Evolutionary conservation across 92 coral and sea anemone genomes (phyloP), one percentile per base, ranked within the genome.

Genomic region (Hydrozoanthus gracilis): DNA sequence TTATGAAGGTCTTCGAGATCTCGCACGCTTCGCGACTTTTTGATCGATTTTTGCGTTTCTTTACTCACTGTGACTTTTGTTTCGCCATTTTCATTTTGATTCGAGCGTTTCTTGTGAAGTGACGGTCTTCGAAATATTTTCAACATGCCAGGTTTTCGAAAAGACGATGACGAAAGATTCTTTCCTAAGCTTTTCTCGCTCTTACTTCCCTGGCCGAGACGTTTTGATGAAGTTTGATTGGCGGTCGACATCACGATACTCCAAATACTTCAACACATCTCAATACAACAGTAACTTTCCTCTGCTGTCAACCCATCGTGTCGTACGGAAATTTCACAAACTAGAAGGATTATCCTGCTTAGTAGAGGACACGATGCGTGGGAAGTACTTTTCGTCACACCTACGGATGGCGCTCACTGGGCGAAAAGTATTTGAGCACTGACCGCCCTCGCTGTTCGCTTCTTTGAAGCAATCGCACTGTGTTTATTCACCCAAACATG

Each of bases 1-100:
- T 93, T 91, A 58, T 91, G 89, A 11, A 97, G 89, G 50, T 91
- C 98, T 82, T 97, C 99, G 46, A 97, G 88, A 76, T 97, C 98
- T 50, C 98, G 92, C 11, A 91, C 91, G 72, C 90, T 92, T 62
- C 83, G 92, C 0, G 92, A 73, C 67, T 90, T 83, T 51, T 90
- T 91, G 64, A 47, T 80, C 85, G 56, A 15, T 14, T 80, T 80
- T 20, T 65, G 72, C 6, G 49, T n/a, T 65, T 70, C 67, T 44
- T 72, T 75, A 4, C 48, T 75, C 39, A 27, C 39, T 27, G 39
- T 27, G 14, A n/a, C 73, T 3, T 83, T 73, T 45, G 87, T 66
- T 54, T 84, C 66, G 61, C 82, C 79, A 49, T 87, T 87, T 39
- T 67, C 87, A 80, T 85, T 93, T 2, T 70, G 80, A 58, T 17